Percentiles rank a stretch among this genome's conserved stretches.
Conservation (phyloP, 2,888 invertebrate genomes). For the Troides aeacus region DNA sequence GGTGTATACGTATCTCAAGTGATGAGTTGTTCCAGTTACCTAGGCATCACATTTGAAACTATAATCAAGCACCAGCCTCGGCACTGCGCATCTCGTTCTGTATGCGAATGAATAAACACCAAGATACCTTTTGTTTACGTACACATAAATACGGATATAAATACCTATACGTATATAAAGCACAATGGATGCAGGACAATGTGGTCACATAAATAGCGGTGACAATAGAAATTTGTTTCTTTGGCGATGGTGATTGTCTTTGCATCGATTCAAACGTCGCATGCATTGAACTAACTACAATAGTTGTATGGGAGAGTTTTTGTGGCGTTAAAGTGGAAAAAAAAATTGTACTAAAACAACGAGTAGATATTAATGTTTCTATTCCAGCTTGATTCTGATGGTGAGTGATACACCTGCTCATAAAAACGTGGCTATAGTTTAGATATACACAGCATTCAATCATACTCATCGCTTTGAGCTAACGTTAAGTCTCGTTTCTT, state of each 20-base stretch:
- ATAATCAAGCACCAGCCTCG: background rate
- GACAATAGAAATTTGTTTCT: slow-evolving; percentile 21
- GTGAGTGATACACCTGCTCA: too few species aligned
- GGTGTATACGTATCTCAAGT: background rate
- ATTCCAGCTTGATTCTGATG: too few species aligned
- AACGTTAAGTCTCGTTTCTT: too few species aligned
- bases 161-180: slow-evolving; percentile 4
- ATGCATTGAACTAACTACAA: slow-evolving; percentile 5
- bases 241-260: slow-evolving; percentile 1
- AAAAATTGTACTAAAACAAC: too few species aligned
- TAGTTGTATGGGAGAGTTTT: slow-evolving; percentile 8
- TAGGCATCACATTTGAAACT: background rate
- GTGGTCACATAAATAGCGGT: slow-evolving; percentile 9
- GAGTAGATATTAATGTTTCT: too few species aligned
- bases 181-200: slow-evolving; percentile 18
- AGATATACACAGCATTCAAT: too few species aligned
- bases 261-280: slow-evolving; percentile 14
- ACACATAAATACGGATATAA: slow-evolving; percentile 8
- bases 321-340: background rate
- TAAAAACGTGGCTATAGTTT: too few species aligned
- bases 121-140: slow-evolving; percentile 17
- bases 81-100: background rate
- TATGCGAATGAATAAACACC: slow-evolving; percentile 13
- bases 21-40: slow-evolving; percentile 1
- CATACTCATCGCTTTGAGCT: too few species aligned